Evolutionary conservation across 2,888 invertebrate genomes (phyloP).

Genomic region (Ichneumoninae sp.): DNA sequence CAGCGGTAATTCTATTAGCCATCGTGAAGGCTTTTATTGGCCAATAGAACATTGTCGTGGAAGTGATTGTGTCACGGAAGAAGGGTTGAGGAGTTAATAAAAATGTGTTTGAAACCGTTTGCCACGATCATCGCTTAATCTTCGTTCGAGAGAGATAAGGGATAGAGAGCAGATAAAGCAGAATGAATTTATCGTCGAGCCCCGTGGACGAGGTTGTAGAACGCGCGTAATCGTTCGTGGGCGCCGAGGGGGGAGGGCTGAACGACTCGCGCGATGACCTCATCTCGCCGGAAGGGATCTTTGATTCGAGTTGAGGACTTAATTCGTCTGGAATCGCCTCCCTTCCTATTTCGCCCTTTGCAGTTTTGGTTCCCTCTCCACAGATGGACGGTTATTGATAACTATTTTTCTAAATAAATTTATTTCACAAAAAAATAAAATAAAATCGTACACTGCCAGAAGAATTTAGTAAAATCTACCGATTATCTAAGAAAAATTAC

Average conservation of each 20-base stretch:
- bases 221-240: conserved; percentile 53
- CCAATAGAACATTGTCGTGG: conserved; percentile 31
- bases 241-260: conserved; percentile 46
- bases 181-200: conserved; percentile 55
- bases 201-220: conserved; percentile 36
- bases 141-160: conserved; percentile 35
- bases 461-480: no score
- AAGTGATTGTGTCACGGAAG: conserved; percentile 11
- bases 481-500: no score
- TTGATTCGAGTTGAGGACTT: conserved; percentile 82
- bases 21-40: conserved; percentile 35
- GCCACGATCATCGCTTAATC: conserved; percentile 58
- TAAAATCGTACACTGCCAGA: not conserved
- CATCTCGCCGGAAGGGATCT: conserved; percentile 82
- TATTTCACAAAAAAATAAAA: not conserved
- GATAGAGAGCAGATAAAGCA: conserved; percentile 30
- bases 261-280: conserved; percentile 75
- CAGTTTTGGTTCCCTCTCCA: not conserved
- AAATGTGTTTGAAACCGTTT: conserved; percentile 61
- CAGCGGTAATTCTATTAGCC: conserved; percentile 29
- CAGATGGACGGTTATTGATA: not conserved
- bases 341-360: conserved; percentile 63
- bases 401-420: not conserved
- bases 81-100: conserved; percentile 51
- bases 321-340: conserved; percentile 75